Conservation (phyloP, 64 coral and sea anemone genomes). For the Pachyseris speciosa region DNA sequence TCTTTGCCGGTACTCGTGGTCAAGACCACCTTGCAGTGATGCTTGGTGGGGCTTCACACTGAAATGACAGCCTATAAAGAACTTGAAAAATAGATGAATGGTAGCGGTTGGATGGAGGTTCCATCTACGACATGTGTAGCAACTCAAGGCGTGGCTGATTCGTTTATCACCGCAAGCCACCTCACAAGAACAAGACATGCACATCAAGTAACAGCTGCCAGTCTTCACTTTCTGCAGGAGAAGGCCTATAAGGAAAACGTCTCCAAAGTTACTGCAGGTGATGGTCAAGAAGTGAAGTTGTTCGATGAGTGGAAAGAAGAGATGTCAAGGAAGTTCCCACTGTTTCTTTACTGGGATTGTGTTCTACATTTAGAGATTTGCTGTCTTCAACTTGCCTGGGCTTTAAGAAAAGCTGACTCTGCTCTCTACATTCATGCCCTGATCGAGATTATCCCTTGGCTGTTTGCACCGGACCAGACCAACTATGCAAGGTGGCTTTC, state of each 20-base stretch:
- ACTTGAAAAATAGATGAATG: conserved; percentile 26
- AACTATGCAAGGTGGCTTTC: background rate
- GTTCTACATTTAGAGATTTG: background rate
- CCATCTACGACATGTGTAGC: conserved; percentile 12
- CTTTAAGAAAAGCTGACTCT: conserved; percentile 2
- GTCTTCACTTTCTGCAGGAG: background rate
- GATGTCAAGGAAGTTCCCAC: background rate
- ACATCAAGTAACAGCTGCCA: conserved; percentile 4
- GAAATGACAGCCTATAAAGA: conserved; percentile 41
- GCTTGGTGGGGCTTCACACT: conserved; percentile 44
- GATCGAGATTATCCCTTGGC: background rate
- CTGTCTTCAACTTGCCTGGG: background rate
- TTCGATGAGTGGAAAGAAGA: background rate
- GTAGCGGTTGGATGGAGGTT: conserved; percentile 40
- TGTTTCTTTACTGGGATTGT: background rate
- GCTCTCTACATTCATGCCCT: background rate
- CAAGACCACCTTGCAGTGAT: conserved; percentile 40
- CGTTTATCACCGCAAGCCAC: conserved; percentile 3
- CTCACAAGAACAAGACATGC: conserved; percentile 13
- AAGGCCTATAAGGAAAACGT: background rate
- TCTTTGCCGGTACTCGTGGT: background rate
- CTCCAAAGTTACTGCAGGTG: no score
- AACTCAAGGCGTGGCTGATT: conserved; percentile 16
- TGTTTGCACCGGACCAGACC: background rate
- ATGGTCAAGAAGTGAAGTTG: background rate